These are phyloP conservation scores for Tolmerus cingulatus DNA, from an alignment of 2,888 invertebrate species.

Conservation along the genomic window DNA sequence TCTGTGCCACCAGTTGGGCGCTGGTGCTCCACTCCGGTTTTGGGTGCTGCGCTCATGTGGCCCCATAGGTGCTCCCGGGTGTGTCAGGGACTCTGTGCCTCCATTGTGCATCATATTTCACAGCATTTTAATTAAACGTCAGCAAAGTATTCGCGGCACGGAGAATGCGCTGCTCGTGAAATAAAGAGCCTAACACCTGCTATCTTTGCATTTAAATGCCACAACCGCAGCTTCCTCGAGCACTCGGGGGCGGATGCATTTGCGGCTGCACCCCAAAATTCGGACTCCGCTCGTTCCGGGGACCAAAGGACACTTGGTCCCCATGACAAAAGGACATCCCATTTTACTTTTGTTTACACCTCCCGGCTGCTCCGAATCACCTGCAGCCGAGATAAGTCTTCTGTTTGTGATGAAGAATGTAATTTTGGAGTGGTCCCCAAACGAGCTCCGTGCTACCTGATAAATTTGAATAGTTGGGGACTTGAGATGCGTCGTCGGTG, in stretches of 20 bases:
- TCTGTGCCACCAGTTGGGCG: background rate
- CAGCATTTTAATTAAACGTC: constrained; percentile 35
- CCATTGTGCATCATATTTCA: constrained; percentile 29
- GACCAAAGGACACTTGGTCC: background rate
- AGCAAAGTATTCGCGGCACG: constrained; percentile 18
- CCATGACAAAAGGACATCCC: constrained; percentile 10
- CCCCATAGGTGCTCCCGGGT: background rate
- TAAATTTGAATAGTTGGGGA: background rate
- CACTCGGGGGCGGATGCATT: background rate
- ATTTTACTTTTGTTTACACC: constrained; percentile 6
- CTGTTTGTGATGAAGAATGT: constrained; percentile 21
- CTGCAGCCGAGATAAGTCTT: constrained; percentile 8
- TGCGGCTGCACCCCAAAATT: background rate
- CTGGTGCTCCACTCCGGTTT: background rate
- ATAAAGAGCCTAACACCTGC: constrained; percentile 35
- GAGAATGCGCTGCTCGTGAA: constrained; percentile 23
- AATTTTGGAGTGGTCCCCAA: background rate
- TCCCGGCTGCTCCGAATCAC: background rate
- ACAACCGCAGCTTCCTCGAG: background rate
- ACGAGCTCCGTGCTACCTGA: background rate
- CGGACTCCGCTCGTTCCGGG: background rate
- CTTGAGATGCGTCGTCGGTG: background rate
- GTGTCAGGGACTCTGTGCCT: background rate
- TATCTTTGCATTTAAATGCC: constrained; percentile 19
- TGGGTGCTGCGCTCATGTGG: background rate